Percentiles rank a stretch among this genome's conserved stretches.
Conservation (phyloP, 2,113 vertebrate genomes). For the Rana temporaria region DNA sequence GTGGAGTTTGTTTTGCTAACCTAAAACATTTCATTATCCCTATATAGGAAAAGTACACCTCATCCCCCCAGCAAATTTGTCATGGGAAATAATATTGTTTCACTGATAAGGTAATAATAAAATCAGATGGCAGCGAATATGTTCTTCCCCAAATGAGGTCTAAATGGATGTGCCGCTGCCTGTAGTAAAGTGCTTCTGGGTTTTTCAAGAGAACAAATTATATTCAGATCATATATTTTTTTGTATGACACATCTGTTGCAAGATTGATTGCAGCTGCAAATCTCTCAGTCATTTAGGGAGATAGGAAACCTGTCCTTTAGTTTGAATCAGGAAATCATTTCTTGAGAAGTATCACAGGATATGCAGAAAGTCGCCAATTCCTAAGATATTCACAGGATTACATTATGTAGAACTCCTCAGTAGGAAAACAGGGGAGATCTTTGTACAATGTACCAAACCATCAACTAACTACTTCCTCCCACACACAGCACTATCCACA, state of each 20-base stretch:
- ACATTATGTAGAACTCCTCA: background rate
- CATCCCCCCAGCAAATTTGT: background rate
- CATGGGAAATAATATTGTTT: background rate
- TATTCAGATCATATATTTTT: conserved; percentile 2
- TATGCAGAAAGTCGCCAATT: background rate
- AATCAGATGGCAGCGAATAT: too few relatives aligned
- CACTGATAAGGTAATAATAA: too few relatives aligned
- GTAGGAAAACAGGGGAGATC: background rate
- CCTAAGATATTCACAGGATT: conserved; percentile 1
- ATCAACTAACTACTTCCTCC: conserved; percentile 19
- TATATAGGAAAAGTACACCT: background rate
- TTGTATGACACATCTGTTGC: conserved; percentile 1
- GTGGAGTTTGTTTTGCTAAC: too few relatives aligned
- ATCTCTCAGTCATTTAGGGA: background rate
- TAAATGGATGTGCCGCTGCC: background rate
- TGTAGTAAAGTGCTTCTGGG: background rate
- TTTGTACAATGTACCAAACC: conserved; percentile 25
- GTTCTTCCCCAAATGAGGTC: background rate
- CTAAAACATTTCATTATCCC: too few relatives aligned
- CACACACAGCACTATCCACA: conserved; percentile 19
- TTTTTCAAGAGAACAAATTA: background rate
- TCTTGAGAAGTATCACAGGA: background rate
- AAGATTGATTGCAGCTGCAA: background rate
- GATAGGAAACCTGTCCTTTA: conserved; percentile 8
- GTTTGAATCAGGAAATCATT: background rate